These are phyloP conservation scores for Triops cancriformis DNA, from an alignment of 1,140 invertebrate species.

Conservation along the genomic window DNA sequence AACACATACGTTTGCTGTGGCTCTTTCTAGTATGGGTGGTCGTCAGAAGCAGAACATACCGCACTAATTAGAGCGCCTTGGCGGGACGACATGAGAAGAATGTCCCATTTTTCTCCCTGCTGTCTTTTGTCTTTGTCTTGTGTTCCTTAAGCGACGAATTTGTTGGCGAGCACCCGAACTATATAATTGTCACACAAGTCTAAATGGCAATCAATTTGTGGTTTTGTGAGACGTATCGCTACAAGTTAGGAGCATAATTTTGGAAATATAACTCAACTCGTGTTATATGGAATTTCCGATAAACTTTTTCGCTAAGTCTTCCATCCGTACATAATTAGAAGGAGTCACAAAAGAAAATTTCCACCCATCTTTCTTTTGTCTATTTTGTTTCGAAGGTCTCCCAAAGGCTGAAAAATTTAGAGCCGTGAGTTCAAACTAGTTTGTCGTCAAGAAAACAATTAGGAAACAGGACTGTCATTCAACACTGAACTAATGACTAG, in stretches of 20 bases:
- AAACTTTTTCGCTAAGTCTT: no score
- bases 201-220: background rate
- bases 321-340: no score
- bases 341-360: background rate
- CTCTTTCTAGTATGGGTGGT: background rate
- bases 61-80: slow-evolving; percentile 13
- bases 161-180: background rate
- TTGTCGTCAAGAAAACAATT: slow-evolving; percentile 10
- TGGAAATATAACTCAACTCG: background rate
- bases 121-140: background rate
- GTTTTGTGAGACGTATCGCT: background rate
- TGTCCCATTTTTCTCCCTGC: background rate
- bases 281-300: no score
- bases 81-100: slow-evolving; percentile 7
- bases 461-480: background rate
- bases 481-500: background rate
- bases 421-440: background rate
- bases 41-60: background rate
- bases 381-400: background rate
- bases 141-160: background rate
- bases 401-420: background rate
- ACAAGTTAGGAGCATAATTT: background rate
- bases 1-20: background rate
- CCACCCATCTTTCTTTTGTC: background rate
- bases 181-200: slow-evolving; percentile 7